Conservation (phyloP, 2,888 invertebrate genomes). For the Erebia palarica region DNA sequence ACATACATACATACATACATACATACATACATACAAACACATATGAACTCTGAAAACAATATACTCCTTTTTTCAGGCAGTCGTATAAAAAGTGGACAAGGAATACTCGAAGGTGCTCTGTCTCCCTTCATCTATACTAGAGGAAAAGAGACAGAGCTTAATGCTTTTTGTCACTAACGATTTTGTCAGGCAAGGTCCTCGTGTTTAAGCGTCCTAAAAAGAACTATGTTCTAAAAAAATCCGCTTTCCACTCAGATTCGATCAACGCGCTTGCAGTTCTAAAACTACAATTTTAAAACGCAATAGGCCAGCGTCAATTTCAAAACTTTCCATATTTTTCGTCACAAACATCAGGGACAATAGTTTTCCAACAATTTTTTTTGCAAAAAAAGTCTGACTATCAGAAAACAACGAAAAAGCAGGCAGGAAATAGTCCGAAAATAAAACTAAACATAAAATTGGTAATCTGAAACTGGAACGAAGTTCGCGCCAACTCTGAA, state of each 20-base stretch:
- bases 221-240: too few relatives aligned
- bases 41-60: too few relatives aligned
- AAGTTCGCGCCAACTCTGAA: constrained; percentile 43
- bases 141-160: too few relatives aligned
- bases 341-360: not conserved
- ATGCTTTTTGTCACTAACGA: too few relatives aligned
- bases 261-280: not conserved
- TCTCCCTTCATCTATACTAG: too few relatives aligned
- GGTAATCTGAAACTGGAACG: constrained; percentile 29
- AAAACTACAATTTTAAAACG: not conserved
- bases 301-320: not conserved
- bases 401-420: constrained; percentile 13
- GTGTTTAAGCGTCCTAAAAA: too few relatives aligned
- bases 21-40: too few relatives aligned
- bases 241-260: not conserved
- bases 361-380: constrained; percentile 11
- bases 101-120: too few relatives aligned
- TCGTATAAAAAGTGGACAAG: too few relatives aligned
- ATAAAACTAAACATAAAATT: constrained; percentile 34
- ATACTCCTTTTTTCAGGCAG: too few relatives aligned
- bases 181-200: too few relatives aligned
- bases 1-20: too few relatives aligned
- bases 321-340: constrained; percentile 10
- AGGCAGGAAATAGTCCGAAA: constrained; percentile 22
- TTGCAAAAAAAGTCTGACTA: not conserved